Conservation (phyloP, 2,888 invertebrate genomes). For the Agrotis puta region DNA sequence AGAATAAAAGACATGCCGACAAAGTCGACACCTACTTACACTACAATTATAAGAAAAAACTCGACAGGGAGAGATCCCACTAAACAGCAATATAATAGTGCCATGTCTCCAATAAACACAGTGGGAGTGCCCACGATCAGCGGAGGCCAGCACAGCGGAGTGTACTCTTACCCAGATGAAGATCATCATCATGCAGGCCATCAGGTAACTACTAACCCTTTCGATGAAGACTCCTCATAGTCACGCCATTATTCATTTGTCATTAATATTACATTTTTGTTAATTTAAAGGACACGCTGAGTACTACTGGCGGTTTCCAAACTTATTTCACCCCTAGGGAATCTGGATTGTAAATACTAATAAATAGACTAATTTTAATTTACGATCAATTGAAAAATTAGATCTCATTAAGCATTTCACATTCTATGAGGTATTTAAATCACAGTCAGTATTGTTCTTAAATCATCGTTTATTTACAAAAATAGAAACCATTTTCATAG, state of each 20-base stretch:
- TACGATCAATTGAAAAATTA: slow-evolving; percentile 64
- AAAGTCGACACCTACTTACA: slow-evolving; percentile 82
- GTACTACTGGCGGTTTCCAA: slow-evolving; percentile 71
- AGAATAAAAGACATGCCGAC: slow-evolving; percentile 83
- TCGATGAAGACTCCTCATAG: slow-evolving; percentile 82
- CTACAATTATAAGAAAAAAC: slow-evolving; percentile 80
- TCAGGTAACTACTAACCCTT: slow-evolving; percentile 86
- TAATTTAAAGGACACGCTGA: slow-evolving; percentile 76
- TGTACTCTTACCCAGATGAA: slow-evolving; percentile 86
- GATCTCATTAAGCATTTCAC: slow-evolving; percentile 73
- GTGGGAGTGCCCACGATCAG: slow-evolving; percentile 84
- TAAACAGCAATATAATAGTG: slow-evolving; percentile 77
- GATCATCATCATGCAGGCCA: slow-evolving; percentile 75
- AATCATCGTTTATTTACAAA: slow-evolving; percentile 87
- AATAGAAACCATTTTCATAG: slow-evolving; percentile 83
- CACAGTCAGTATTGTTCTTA: slow-evolving; percentile 66
- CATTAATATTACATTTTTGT: slow-evolving; percentile 70
- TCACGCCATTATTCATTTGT: slow-evolving; percentile 49
- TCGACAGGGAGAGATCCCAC: slow-evolving; percentile 75
- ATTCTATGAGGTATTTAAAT: slow-evolving; percentile 42
- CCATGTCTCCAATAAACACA: slow-evolving; percentile 83
- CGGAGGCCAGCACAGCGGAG: slow-evolving; percentile 73
- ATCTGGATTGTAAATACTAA: slow-evolving; percentile 74
- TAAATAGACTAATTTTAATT: slow-evolving; percentile 58
- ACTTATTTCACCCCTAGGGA: slow-evolving; percentile 75